A percentile compares a stretch with the other conserved stretches of the same genome.
Conservation (phyloP, 2,113 vertebrate genomes). For the Glaucidium brasilianum region DNA sequence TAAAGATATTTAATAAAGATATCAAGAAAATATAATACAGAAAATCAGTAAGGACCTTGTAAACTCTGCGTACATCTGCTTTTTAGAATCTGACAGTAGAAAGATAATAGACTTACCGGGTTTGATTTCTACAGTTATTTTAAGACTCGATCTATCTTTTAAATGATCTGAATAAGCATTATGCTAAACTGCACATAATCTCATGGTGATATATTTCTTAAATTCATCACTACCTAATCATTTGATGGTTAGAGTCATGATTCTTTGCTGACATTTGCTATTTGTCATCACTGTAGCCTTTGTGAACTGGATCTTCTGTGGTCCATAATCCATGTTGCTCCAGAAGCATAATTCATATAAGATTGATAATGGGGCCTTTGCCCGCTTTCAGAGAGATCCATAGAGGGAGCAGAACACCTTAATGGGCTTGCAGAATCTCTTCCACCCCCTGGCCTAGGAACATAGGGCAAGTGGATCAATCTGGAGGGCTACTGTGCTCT, state of each 20-base stretch:
- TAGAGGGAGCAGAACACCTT: not conserved
- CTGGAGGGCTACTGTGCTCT: not conserved
- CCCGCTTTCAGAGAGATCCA: not conserved
- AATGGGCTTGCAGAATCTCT: not conserved
- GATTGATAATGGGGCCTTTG: not conserved
- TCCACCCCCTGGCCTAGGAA: not conserved
- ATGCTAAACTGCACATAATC: not conserved
- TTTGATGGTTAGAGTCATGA: not conserved
- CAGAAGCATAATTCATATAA: not conserved
- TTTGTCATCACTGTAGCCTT: not conserved
- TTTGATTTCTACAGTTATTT: not conserved
- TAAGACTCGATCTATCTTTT: not conserved
- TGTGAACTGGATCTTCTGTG: not conserved
- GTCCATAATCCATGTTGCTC: not conserved
- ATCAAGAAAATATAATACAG: not conserved
- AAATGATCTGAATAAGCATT: not conserved
- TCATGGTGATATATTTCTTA: not conserved
- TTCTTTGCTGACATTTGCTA: not conserved
- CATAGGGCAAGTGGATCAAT: accelerated
- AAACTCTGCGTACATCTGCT: not conserved
- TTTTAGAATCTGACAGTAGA: not conserved
- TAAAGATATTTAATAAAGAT: not conserved
- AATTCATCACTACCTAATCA: not conserved
- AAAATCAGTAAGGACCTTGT: not conserved
- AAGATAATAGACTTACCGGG: not conserved